These are phyloP conservation scores for Ophraella communa DNA, from an alignment of 2,888 invertebrate species.

Conservation along the genomic window DNA sequence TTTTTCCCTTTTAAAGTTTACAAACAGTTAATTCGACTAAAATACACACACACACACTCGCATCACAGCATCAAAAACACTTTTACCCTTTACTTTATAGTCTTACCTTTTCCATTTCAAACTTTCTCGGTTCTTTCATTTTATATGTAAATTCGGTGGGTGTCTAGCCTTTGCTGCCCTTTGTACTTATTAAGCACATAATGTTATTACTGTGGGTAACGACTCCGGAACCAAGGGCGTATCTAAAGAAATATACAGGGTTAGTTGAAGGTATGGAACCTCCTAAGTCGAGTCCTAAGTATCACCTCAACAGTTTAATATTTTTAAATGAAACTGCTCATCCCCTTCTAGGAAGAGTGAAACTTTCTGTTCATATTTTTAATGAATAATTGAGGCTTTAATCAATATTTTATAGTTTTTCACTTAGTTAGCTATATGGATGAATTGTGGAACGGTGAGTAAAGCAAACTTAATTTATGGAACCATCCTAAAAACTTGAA, in stretches of 20 bases:
- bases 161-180: background rate
- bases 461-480: no score
- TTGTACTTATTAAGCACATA: slow-evolving; percentile 2
- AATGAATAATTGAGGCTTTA: no score
- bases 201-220: slow-evolving; percentile 5
- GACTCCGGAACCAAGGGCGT: slow-evolving; percentile 1
- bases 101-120: background rate
- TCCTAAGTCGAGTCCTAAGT: no score
- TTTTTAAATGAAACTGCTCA: no score
- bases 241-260: background rate
- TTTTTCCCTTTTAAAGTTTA: slow-evolving; percentile 9
- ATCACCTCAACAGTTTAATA: no score
- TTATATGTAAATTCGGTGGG: slow-evolving; percentile 13
- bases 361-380: no score
- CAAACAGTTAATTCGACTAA: slow-evolving; percentile 13
- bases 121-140: slow-evolving; percentile 12
- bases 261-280: no score
- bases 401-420: no score
- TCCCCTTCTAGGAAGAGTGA: no score
- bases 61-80: slow-evolving; percentile 9
- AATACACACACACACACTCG: slow-evolving; percentile 3
- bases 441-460: no score
- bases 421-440: no score
- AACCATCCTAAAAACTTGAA: no score
- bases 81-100: slow-evolving; percentile 10